Conservation (phyloP, 2,888 invertebrate species). For the Tyria jacobaeae region DNA sequence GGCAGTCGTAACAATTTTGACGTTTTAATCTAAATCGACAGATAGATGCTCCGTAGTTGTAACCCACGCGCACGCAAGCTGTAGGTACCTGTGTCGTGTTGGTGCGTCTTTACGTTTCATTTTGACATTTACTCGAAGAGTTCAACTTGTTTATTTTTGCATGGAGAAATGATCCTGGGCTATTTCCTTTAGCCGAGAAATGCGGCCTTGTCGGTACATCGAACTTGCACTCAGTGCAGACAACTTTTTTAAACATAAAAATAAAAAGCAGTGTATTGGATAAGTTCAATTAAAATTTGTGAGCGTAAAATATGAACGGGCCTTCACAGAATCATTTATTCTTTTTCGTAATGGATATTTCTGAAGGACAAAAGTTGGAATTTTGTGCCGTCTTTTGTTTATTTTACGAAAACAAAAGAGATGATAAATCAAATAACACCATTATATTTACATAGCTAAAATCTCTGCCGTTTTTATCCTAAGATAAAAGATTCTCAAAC, state of each 20-base stretch:
- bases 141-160: constrained; percentile 57
- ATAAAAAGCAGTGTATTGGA: constrained; percentile 33
- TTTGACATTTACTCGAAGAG: constrained; percentile 57
- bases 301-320: constrained; percentile 17
- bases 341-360: background rate
- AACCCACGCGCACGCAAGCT: background rate
- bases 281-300: constrained; percentile 46
- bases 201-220: constrained; percentile 76
- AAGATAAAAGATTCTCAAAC: no score
- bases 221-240: constrained; percentile 64
- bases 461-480: no score
- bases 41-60: no score
- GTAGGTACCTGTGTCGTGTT: constrained; percentile 6
- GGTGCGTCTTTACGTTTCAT: constrained; percentile 23
- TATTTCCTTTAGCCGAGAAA: constrained; percentile 73
- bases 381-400: background rate
- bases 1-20: no score
- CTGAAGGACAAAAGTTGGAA: background rate
- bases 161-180: constrained; percentile 78
- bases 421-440: no score
- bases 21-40: background rate
- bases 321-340: background rate
- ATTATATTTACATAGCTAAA: no score
- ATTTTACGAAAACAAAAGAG: no score
- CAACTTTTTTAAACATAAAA: constrained; percentile 62